Base-by-base conservation (phyloP, 2,113 vertebrate genomes). In the Felis chaus region DNA sequence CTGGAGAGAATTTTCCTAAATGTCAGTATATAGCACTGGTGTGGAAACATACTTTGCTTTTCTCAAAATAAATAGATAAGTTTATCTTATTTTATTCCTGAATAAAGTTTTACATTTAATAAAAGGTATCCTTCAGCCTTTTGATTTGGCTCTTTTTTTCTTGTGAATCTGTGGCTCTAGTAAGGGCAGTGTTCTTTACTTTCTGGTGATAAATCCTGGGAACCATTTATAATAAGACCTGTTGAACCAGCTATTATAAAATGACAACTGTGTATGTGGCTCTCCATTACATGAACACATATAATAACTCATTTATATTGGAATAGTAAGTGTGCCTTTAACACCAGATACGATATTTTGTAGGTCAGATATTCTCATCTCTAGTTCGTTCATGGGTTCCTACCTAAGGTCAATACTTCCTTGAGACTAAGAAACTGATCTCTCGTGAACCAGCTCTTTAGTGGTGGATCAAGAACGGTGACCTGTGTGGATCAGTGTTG, bases 31-130 rank as follows among this genome's bases (percentile, higher is more conserved):
- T 53, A 12, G 23, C 73, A 50, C 61, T 65, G 25, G 36, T 63
- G 1, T 95, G 66, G 66, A 89, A 94, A 79, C 83, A 95, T 66
- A 63, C 31, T 85, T 92, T 82, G 66, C 53, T 96, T 92, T 97
- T 95, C 78, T 80, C 68, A 79, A 97, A 79, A 84, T 83, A 92
- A 93, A 45, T 78, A 82, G 16, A 76, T 81, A 88, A 31, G 63
- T 76, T 63, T 83, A 66, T 65, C 61, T 91, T 65, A 66, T 69
- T 69, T 92, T 92, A 80, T 95, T 91, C 78, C 69, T 61, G 19
- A 65, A 63, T 76, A 57, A 83, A 73, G 10, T 93, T 96, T 97
- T 91, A 41, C 39, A 76, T 76, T 95, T 73, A 92, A 66, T 86
- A 93, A 82, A 95, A 91, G 4, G 8, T n/a, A 80, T 69, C 86